Conservation (phyloP, 2,113 vertebrate genomes). For the Choloepus hoffmanni region DNA sequence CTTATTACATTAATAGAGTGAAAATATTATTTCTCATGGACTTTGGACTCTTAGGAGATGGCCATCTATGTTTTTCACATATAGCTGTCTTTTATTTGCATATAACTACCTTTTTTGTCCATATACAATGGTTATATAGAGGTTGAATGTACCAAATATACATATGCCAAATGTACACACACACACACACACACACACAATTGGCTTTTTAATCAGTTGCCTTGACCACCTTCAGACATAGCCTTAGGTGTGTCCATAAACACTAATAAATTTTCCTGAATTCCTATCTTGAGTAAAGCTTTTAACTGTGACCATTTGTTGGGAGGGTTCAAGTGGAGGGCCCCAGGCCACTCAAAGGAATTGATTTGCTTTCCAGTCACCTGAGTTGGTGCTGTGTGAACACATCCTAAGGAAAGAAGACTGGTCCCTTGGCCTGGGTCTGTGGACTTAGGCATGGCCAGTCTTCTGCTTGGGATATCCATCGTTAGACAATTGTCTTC, state of each 20-base stretch:
- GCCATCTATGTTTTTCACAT: not conserved
- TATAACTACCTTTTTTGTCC: not conserved
- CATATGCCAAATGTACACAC: too few species aligned
- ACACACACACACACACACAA: too few species aligned
- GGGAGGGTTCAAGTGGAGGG: not conserved
- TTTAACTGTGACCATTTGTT: not conserved
- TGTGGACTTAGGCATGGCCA: rapidly evolving
- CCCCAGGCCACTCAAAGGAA: rapidly evolving
- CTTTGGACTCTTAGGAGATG: slow-evolving; percentile 8
- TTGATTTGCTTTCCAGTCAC: not conserved
- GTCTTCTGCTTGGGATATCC: too few species aligned
- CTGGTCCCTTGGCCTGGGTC: rapidly evolving
- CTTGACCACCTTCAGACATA: not conserved
- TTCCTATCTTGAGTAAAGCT: not conserved
- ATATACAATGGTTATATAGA: not conserved
- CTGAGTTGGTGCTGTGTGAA: not conserved
- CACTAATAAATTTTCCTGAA: not conserved
- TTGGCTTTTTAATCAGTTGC: not conserved
- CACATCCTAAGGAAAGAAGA: too few species aligned
- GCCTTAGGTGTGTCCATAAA: not conserved
- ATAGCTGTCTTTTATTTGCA: not conserved
- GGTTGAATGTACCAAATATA: not conserved
- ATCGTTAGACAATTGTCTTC: not conserved
- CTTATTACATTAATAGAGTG: not conserved
- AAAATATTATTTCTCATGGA: not conserved